A percentile compares a stretch with the other conserved stretches of the same genome.
phyloP scores from a whole-genome alignment of 2,113 vertebrate genomes.

The Serinus canaria region DNA sequence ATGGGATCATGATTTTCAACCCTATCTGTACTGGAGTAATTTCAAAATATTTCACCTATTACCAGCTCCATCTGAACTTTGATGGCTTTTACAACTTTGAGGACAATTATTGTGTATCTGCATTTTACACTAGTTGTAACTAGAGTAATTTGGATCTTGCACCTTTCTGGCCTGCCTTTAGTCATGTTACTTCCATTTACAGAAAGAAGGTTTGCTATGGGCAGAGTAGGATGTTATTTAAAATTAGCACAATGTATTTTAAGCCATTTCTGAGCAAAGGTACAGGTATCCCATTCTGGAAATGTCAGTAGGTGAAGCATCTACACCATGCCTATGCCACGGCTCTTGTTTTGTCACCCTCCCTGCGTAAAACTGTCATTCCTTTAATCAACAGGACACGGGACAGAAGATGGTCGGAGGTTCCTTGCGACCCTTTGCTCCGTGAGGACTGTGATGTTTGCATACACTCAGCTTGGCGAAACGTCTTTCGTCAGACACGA shows the following conservation, averaged over 20 bases:
- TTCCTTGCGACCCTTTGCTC: neutral
- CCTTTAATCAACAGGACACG: fast-evolving
- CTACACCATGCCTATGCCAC: neutral
- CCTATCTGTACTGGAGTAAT: neutral
- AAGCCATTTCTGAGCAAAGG: neutral
- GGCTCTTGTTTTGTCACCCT: neutral
- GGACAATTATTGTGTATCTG: neutral
- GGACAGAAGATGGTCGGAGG: neutral
- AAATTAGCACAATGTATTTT: neutral
- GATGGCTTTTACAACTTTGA: neutral
- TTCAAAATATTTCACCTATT: neutral
- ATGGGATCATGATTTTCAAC: neutral
- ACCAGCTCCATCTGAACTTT: neutral
- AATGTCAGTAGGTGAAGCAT: neutral
- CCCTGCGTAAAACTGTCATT: neutral
- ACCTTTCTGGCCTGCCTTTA: neutral
- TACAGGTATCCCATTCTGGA: neutral
- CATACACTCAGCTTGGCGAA: fast-evolving
- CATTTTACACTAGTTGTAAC: neutral
- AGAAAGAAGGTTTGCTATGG: neutral
- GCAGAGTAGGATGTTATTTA: neutral
- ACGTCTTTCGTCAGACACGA: neutral
- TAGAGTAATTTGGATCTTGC: neutral
- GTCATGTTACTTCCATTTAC: neutral
- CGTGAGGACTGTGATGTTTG: fast-evolving